Percentiles rank a stretch among this genome's conserved stretches.
Evolutionary conservation across 2,888 invertebrate genomes (phyloP).

Genomic region (Caenorhabditis drosophilae): DNA sequence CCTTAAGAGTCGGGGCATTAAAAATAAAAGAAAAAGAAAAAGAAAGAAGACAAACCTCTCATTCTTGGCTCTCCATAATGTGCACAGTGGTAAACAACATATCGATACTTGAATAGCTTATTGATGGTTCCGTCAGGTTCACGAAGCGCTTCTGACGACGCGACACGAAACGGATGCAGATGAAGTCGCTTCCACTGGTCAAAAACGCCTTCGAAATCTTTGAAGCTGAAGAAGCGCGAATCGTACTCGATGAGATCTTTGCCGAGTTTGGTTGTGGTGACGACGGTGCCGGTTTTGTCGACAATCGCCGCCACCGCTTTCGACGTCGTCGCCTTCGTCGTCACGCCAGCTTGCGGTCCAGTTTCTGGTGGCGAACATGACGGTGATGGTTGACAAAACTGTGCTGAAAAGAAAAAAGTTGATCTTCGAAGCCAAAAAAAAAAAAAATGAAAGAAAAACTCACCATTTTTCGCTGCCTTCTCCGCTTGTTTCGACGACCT

Average conservation of each 20-base stretch:
- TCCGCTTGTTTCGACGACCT: too few relatives aligned
- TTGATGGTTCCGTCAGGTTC: constrained; percentile 41
- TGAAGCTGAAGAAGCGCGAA: constrained; percentile 43
- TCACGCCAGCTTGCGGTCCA: too few relatives aligned
- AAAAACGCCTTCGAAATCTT: constrained; percentile 56
- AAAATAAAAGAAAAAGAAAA: not conserved
- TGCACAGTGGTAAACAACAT: constrained; percentile 67
- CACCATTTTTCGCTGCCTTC: too few relatives aligned
- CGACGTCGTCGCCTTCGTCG: too few relatives aligned
- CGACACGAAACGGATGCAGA: constrained; percentile 63
- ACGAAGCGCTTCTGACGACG: constrained; percentile 60
- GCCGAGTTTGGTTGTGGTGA: not conserved
- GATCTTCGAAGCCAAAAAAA: too few relatives aligned
- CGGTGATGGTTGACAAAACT: too few relatives aligned
- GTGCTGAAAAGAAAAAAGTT: too few relatives aligned
- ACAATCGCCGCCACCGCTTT: too few relatives aligned
- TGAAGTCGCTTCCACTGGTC: constrained; percentile 57
- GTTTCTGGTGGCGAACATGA: too few relatives aligned
- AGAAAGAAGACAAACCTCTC: constrained; percentile 49
- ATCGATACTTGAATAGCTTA: constrained; percentile 57
- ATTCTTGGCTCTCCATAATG: constrained; percentile 65
- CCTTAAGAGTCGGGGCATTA: too few relatives aligned
- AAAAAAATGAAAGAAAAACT: too few relatives aligned
- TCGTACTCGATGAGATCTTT: constrained; percentile 29
- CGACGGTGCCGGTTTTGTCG: too few relatives aligned